Percentiles rank a stretch among this genome's conserved stretches.
Conservation (phyloP, 2,888 invertebrate species). For the Drosophila neutralis region DNA sequence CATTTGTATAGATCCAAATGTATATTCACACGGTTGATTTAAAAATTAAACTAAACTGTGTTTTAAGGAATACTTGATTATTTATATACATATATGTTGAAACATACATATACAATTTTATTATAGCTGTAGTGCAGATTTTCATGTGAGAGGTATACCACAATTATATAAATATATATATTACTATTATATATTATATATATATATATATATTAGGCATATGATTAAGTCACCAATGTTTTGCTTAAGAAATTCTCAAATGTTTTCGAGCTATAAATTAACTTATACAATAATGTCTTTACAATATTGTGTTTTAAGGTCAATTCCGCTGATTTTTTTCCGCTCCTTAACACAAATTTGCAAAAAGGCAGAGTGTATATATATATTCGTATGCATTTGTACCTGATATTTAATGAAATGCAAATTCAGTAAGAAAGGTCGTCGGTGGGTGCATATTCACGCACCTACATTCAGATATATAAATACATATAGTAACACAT, state of each 20-base stretch:
- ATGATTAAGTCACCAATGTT: neutral
- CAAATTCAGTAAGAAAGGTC: neutral
- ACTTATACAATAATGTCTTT: neutral
- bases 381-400: constrained; percentile 1
- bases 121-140: neutral
- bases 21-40: neutral
- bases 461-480: neutral
- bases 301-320: neutral
- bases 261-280: neutral
- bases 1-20: constrained; percentile 5
- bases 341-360: neutral
- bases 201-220: too few relatives aligned
- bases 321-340: neutral
- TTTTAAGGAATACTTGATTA: neutral
- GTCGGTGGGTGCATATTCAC: neutral
- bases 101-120: neutral
- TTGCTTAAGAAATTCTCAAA: neutral
- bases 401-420: constrained; percentile 10
- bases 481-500: neutral
- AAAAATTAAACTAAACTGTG: neutral
- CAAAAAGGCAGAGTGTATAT: neutral
- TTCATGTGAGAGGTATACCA: neutral
- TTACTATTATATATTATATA: too few relatives aligned
- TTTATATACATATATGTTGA: neutral
- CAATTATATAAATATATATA: neutral